Evolutionary conservation across 2,797 vertebrate species (phyloP).

Genomic region (Distichodus sexfasciatus): DNA sequence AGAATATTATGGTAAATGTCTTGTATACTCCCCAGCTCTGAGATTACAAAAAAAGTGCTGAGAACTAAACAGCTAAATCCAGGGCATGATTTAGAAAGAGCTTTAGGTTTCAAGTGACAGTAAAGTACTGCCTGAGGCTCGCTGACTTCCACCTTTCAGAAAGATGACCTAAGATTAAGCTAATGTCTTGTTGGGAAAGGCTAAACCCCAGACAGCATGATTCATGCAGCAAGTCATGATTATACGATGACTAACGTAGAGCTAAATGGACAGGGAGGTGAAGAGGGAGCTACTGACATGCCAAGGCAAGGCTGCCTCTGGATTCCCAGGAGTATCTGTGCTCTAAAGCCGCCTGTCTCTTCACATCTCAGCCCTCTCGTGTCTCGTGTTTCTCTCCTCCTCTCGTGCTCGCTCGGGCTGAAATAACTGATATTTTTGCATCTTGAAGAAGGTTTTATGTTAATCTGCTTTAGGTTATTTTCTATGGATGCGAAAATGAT

Average conservation of each 20-base stretch:
- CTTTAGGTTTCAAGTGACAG: background rate
- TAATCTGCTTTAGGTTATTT: too few relatives aligned
- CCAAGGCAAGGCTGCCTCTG: slow-evolving; percentile 14
- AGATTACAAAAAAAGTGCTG: too few relatives aligned
- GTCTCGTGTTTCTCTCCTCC: background rate
- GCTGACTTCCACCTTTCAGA: slow-evolving; percentile 2
- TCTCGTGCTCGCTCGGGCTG: background rate
- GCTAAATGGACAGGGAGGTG: slow-evolving; percentile 3
- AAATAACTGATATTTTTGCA: too few relatives aligned
- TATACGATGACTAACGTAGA: slow-evolving; percentile 1
- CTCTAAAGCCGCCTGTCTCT: background rate
- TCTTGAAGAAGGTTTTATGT: too few relatives aligned
- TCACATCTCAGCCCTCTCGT: background rate
- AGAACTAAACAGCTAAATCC: background rate
- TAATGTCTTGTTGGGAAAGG: slow-evolving; percentile 11
- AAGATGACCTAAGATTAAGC: slow-evolving; percentile 10
- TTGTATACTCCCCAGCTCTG: too few relatives aligned
- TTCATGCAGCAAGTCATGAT: slow-evolving; percentile 4
- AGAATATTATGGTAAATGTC: too few relatives aligned
- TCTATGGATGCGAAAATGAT: too few relatives aligned
- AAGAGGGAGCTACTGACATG: slow-evolving; percentile 25
- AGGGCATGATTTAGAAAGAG: background rate
- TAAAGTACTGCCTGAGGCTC: background rate
- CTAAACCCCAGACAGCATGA: slow-evolving; percentile 22
- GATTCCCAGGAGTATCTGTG: background rate